Evolutionary conservation across 2,113 vertebrate genomes (phyloP), one percentile per base, ranked within the genome.

Genomic region (Cyprinus carpio): DNA sequence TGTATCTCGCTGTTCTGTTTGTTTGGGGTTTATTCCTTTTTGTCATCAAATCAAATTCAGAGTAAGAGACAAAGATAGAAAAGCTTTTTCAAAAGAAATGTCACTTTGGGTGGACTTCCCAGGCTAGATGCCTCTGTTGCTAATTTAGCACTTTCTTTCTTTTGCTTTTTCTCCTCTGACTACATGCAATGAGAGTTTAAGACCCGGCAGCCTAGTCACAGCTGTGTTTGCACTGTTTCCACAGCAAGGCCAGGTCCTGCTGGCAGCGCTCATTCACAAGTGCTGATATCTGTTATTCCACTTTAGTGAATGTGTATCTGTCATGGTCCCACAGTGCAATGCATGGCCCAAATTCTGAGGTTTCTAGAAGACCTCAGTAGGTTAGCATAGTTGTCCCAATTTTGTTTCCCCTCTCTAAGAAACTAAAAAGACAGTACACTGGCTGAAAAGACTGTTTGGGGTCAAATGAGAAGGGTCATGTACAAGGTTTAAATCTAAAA

Each of bases 171-270:
- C n/a, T 65, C 56, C 16, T 81, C 46, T 77, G 11, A 29, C 65
- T 82, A 34, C 16, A 23, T 40, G 12, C 5, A 71, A n/a, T 27
- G 23, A 29, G 69, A 25, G n/a, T 75, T 69, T 83, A 58, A n/a
- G 31, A 74, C 51, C 29, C 62, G 1, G 72, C 69, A 75, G 74
- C 34, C n/a, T 58, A 46, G 51, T 84, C 27, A 65, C 72, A 84
- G 83, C 83, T 84, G 83, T 84, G 83, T 84, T 84, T 84, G 83
- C 60, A 65, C 75, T 69, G 34, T 78, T 67, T 84, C 75, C 83
- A 54, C 60, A 37, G 60, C 79, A 67, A 51, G 79, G 37, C 37
- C 9, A 31, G 79, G 25, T 69, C 79, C 64, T 84, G 49, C 49
- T 85, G 29, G 60, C 34, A 58, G 51, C 40, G 40, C 62, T 81